Conservation (phyloP, 2,113 vertebrate genomes). For the Prinia subflava region DNA sequence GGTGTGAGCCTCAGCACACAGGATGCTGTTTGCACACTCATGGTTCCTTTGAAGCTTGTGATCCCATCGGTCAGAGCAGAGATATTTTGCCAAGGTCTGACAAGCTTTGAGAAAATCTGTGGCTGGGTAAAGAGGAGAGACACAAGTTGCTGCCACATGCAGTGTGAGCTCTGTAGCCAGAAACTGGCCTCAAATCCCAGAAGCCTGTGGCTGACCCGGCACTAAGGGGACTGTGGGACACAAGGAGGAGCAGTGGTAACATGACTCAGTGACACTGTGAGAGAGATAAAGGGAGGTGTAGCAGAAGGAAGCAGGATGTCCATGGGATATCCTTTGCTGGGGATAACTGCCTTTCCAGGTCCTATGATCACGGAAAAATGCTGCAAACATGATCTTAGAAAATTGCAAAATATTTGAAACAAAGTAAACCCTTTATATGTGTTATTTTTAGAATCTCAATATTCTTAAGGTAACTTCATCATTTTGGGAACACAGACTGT, state of each 20-base stretch:
- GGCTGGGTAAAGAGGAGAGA: not conserved
- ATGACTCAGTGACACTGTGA: fast-evolving
- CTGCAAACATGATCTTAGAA: not conserved
- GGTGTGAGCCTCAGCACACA: not conserved
- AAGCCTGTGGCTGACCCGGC: not conserved
- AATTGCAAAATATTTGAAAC: not conserved
- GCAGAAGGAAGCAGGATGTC: fast-evolving
- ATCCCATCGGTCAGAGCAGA: not conserved
- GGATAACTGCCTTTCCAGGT: not conserved
- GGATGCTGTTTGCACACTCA: not conserved
- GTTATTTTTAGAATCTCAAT: not conserved
- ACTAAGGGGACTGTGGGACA: fast-evolving
- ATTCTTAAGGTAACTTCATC: not conserved
- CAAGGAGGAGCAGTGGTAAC: not conserved
- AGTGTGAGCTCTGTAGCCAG: not conserved
- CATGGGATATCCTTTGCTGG: not conserved
- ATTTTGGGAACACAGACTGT: not conserved
- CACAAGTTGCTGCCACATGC: not conserved
- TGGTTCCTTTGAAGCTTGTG: not conserved
- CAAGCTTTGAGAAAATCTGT: not conserved
- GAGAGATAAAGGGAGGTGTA: not conserved
- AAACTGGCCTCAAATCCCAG: not conserved
- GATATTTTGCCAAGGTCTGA: not conserved
- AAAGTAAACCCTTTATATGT: not conserved
- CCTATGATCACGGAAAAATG: not conserved